A percentile compares a stretch with the other conserved stretches of the same genome.
Evolutionary conservation across 2,888 invertebrate species (phyloP).

Genomic region (Steinernema carpocapsae): DNA sequence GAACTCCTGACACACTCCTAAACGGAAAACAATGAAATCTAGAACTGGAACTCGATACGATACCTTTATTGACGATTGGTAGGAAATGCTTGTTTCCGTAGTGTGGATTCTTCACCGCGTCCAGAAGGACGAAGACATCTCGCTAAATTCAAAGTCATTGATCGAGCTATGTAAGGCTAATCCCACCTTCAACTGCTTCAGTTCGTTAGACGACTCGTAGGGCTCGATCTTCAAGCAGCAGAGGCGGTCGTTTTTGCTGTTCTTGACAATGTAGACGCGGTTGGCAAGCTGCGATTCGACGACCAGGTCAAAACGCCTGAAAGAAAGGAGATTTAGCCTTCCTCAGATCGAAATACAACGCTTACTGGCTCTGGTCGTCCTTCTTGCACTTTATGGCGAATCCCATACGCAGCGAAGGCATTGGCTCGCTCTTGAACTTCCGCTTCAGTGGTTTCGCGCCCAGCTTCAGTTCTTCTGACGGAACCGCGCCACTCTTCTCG

Average conservation of each 20-base stretch:
- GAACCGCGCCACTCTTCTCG: neutral
- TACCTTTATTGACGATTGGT: constrained; percentile 33
- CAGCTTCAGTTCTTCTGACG: neutral
- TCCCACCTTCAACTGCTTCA: constrained; percentile 36
- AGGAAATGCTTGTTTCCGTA: constrained; percentile 37
- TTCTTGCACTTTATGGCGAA: constrained; percentile 25
- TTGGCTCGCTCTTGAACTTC: neutral
- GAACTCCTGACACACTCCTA: constrained; percentile 3
- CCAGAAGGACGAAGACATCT: constrained; percentile 36
- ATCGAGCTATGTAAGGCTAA: neutral
- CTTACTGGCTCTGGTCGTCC: constrained; percentile 13
- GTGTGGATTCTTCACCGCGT: constrained; percentile 34
- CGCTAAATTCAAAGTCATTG: neutral
- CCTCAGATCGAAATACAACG: neutral
- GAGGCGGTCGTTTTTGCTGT: constrained; percentile 24
- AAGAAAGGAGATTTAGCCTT: neutral
- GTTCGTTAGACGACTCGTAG: constrained; percentile 25
- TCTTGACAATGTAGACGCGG: constrained; percentile 36
- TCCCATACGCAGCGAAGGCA: constrained; percentile 10
- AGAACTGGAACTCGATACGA: neutral
- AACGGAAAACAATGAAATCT: neutral
- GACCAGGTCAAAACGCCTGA: neutral
- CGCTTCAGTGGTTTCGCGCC: neutral
- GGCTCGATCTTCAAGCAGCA: constrained; percentile 36
- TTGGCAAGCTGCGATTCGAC: constrained; percentile 36